phyloP scores from a whole-genome alignment of 2,113 vertebrate genomes.

The Mesocricetus auratus region DNA sequence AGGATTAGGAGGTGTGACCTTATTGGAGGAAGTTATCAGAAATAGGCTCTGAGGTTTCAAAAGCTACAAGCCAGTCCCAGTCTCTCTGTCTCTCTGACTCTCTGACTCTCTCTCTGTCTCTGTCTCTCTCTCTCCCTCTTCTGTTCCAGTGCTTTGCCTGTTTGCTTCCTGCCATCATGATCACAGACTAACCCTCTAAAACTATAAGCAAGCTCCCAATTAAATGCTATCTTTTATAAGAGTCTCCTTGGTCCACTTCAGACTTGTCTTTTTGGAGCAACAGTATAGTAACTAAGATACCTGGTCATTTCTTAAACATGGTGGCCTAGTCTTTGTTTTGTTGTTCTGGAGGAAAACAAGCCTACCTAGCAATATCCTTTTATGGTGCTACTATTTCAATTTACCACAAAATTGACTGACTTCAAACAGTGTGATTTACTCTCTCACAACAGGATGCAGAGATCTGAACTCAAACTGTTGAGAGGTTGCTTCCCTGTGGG shows the following conservation, averaged over 20 bases:
- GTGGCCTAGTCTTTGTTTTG: neutral
- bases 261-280: neutral
- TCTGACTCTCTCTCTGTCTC: neutral
- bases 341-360: neutral
- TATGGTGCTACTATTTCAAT: neutral
- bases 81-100: neutral
- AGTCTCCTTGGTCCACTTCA: neutral
- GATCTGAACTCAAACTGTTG: neutral
- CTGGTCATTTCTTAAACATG: neutral
- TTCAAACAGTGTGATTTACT: neutral
- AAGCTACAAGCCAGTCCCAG: neutral
- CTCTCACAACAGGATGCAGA: neutral
- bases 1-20: neutral
- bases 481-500: neutral
- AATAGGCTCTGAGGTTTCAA: neutral
- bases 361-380: neutral
- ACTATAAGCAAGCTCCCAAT: neutral
- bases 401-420: neutral
- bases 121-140: too few species aligned
- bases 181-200: neutral
- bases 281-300: neutral
- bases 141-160: neutral
- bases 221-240: neutral
- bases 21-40: neutral
- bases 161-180: neutral